Evolutionary conservation across 1,140 invertebrate genomes (phyloP).

Genomic region (Drosophila bipectinata): DNA sequence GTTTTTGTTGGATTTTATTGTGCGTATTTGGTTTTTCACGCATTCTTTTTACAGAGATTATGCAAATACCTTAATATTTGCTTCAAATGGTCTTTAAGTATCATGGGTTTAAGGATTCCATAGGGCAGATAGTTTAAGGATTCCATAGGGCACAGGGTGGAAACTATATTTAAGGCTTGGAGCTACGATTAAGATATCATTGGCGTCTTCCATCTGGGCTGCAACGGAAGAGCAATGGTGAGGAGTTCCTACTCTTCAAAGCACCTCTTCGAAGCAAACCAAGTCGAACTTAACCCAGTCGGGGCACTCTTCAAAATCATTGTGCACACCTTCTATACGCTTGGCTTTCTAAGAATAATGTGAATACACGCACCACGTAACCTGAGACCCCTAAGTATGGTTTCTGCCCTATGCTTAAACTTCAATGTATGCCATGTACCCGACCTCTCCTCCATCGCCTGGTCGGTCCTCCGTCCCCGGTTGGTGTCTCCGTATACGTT

Average conservation of each 20-base stretch:
- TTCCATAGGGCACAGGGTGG: no score
- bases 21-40: conserved; percentile 9
- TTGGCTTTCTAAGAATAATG: conserved; percentile 81
- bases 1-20: conserved; percentile 22
- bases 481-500: conserved; percentile 16
- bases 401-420: conserved; percentile 81
- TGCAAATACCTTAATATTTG: no score
- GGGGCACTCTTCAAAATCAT: conserved; percentile 68
- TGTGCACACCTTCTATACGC: conserved; percentile 80
- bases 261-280: not conserved
- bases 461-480: not conserved
- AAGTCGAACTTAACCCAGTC: not conserved
- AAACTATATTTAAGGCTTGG: no score
- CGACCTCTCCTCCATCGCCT: conserved; percentile 9
- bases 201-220: not conserved
- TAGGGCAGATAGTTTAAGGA: no score
- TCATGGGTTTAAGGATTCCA: no score
- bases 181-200: no score
- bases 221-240: not conserved
- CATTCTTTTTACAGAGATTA: not conserved
- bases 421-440: conserved; percentile 75
- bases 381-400: conserved; percentile 77
- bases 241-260: not conserved
- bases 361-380: conserved; percentile 78
- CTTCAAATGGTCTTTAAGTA: no score